A percentile compares a stretch with the other conserved stretches of the same genome.
These are phyloP conservation scores for Omphaloscelis lunosa DNA, from an alignment of 2,888 invertebrate species.

Conservation along the genomic window DNA sequence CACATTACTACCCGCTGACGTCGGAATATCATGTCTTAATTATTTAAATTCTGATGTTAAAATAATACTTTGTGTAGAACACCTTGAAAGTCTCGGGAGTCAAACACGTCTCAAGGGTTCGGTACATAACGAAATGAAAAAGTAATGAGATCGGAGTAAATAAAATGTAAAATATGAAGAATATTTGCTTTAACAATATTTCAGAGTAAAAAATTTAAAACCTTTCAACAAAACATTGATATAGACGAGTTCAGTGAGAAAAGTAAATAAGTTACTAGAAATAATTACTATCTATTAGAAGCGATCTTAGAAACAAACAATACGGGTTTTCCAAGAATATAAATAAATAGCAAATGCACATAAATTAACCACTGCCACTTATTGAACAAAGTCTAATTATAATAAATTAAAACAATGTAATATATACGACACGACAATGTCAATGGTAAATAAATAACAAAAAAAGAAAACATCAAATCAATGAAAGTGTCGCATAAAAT, in stretches of 20 bases:
- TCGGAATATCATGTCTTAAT: neutral
- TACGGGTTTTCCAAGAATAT: conserved; percentile 42
- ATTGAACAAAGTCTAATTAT: conserved; percentile 44
- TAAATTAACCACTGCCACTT: conserved; percentile 27
- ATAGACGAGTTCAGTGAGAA: conserved; percentile 1
- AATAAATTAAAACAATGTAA: conserved; percentile 51
- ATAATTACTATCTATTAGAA: conserved; percentile 4
- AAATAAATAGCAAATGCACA: conserved; percentile 31
- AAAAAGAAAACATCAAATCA: conserved; percentile 40
- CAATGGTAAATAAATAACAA: conserved; percentile 35
- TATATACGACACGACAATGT: conserved; percentile 30
- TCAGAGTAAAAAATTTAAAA: neutral
- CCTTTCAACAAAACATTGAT: conserved; percentile 30
- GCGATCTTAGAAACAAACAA: conserved; percentile 16
- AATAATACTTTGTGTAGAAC: conserved; percentile 10
- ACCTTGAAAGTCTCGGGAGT: conserved; percentile 14
- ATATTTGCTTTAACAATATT: conserved; percentile 3
- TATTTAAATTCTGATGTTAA: neutral
- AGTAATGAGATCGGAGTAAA: conserved; percentile 31
- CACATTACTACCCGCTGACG: conserved; percentile 10
- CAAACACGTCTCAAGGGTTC: conserved; percentile 41
- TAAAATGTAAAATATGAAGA: neutral
- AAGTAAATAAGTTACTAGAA: conserved; percentile 1
- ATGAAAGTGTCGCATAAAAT: conserved; percentile 63
- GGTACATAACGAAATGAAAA: conserved; percentile 25